Conservation (phyloP, 2,888 invertebrate species). For the Lagria hirta region DNA sequence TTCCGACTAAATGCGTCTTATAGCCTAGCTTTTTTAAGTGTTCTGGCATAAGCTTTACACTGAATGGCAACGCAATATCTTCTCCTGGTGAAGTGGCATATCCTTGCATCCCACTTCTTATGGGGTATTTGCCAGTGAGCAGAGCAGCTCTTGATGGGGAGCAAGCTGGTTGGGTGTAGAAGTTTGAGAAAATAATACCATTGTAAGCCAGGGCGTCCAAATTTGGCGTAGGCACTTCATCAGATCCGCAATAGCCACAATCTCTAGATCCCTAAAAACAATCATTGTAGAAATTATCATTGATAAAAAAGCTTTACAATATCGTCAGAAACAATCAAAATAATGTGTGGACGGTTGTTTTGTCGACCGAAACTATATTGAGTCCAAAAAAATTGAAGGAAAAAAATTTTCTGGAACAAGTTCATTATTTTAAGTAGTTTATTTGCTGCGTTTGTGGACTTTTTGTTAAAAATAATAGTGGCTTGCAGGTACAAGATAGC, state of each 20-base stretch:
- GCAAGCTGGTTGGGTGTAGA: slow-evolving; percentile 83
- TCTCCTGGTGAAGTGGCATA: slow-evolving; percentile 66
- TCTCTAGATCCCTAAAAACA: slow-evolving; percentile 86
- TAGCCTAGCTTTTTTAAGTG: slow-evolving; percentile 69
- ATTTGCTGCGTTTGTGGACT: too few relatives aligned
- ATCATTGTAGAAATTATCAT: too few relatives aligned
- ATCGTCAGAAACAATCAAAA: too few relatives aligned
- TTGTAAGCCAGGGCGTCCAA: slow-evolving; percentile 84
- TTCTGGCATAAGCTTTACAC: slow-evolving; percentile 57
- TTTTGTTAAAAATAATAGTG: too few relatives aligned
- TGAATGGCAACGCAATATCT: slow-evolving; percentile 68
- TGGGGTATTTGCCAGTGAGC: slow-evolving; percentile 84
- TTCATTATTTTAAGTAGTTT: too few relatives aligned
- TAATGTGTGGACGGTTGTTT: too few relatives aligned
- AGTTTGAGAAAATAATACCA: slow-evolving; percentile 80
- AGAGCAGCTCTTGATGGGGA: slow-evolving; percentile 83
- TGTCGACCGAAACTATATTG: too few relatives aligned
- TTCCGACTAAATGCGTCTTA: slow-evolving; percentile 74
- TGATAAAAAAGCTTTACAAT: too few relatives aligned
- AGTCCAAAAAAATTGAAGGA: too few relatives aligned
- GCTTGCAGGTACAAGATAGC: too few relatives aligned
- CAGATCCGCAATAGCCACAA: slow-evolving; percentile 83
- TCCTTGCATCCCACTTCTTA: slow-evolving; percentile 77
- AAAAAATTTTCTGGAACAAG: too few relatives aligned
- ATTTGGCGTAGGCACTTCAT: slow-evolving; percentile 86